Percentiles rank a stretch among this genome's conserved stretches.
phyloP scores from a whole-genome alignment of 2,113 vertebrate genomes.

The Takifugu flavidus region DNA sequence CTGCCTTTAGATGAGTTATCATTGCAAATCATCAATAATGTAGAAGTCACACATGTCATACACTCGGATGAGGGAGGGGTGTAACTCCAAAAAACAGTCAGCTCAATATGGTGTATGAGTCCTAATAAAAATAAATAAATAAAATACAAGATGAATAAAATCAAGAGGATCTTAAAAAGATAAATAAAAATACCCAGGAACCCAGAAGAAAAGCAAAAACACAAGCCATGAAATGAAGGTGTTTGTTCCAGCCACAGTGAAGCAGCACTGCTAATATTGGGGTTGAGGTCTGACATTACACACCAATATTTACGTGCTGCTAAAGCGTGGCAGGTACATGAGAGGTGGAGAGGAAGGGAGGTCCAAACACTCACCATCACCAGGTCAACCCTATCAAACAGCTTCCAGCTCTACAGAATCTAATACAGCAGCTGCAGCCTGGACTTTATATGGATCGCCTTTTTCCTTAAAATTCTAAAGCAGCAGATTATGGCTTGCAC shows the following conservation, averaged over 20 bases:
- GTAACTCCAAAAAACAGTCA: slow-evolving; percentile 24
- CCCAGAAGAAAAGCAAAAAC: slow-evolving; percentile 1
- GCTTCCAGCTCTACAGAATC: slow-evolving; percentile 22
- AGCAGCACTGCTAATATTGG: slow-evolving; percentile 99
- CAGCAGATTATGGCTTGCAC: slow-evolving; percentile 98
- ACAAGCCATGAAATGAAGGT: slow-evolving; percentile 43
- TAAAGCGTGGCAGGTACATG: slow-evolving; percentile 87
- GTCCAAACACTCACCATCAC: slow-evolving; percentile 37
- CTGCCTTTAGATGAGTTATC: slow-evolving; percentile 14
- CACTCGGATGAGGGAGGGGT: slow-evolving; percentile 20
- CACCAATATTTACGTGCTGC: slow-evolving; percentile 99
- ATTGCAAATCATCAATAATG: slow-evolving; percentile 38
- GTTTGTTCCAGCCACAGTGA: slow-evolving; percentile 86
- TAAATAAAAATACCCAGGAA: slow-evolving; percentile 6
- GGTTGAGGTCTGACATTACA: slow-evolving; percentile 85
- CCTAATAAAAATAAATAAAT: not conserved
- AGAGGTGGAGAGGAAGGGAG: slow-evolving; percentile 18
- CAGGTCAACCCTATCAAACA: slow-evolving; percentile 15
- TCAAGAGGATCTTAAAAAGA: slow-evolving; percentile 1
- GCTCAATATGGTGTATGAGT: slow-evolving; percentile 3
- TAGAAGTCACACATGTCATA: slow-evolving; percentile 27
- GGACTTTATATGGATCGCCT: too few relatives aligned
- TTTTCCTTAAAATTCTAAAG: slow-evolving; percentile 91
- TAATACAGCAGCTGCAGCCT: slow-evolving; percentile 42
- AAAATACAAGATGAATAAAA: not conserved